Base-by-base conservation (phyloP, 1,140 invertebrate genomes). In the Epicauta chinensis region DNA sequence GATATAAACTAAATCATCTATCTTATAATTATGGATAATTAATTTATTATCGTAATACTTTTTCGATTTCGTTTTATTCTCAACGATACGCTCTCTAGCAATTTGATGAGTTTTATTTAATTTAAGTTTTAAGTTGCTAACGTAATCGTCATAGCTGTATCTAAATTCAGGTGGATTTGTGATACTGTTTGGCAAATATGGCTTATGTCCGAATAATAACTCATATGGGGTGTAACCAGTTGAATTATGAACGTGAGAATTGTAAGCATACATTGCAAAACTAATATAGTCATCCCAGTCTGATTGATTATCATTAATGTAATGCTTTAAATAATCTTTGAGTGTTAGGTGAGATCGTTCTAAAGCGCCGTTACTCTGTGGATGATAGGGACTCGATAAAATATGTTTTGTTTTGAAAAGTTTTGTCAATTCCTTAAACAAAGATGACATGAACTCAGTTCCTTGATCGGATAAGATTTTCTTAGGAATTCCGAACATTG, bases 191-290 rank as follows among this genome's bases (percentile, higher is more conserved):
- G 65, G 62, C 13, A 69, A 13, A 16, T 30, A 34, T 3, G 69
- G 50, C 45, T 69, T 63, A 36, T 55, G 14, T 14, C 72, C 70
- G 49, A 69, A 72, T 6, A 75, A 6, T 13, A 75, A 29, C 59
- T 71, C 67, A 47, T 68, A 73, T 1, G 75, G 72, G 2, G 67
- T 66, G 14, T 51, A 71, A 9, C 63, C 58, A 0, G 70, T 76
- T 0, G 62, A 44, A 43, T 50, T 58, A 47, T 77, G 66, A 37
- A 62, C 52, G 11, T 43, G 55, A 12, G 64, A 64, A 58, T 71
- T 72, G 51, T 72, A 72, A 23, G 54, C 55, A 46, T 68, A 72
- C 64, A 69, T 70, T 0, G 69, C 67, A 13, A 64, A 61, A 37
- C 48, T 13, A 13, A 72, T 43, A 42, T 50, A 58, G 32, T 64